Evolutionary conservation across 2,113 vertebrate genomes (phyloP), one percentile per base, ranked within the genome.

Genomic region (Nicator chloris): DNA sequence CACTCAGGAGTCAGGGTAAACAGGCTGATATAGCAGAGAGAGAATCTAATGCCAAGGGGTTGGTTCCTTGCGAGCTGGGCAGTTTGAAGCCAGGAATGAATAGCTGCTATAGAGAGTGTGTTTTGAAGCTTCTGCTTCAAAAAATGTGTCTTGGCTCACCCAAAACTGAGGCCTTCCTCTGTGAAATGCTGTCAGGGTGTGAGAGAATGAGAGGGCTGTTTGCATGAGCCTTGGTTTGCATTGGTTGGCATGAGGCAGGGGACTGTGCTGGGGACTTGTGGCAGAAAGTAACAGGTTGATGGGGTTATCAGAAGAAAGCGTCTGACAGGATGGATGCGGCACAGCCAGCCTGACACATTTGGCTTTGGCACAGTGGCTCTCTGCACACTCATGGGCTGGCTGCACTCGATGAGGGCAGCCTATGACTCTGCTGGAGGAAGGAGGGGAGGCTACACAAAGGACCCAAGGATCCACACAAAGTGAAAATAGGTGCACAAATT

Each of bases 161-260:
- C 45, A 51, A 53, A 40, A 35, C 8, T 33, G 71, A 88, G 35
- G 54, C 10, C 26, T 83, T 86, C 27, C 64, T 71, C 63, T 53
- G 22, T 2, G 2, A 54, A 73, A 51, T 10, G 18, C 22, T 0
- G 0, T 21, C 5, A 27, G n/a, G 35, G 35, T 40, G 13, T 37
- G 45, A 66, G 22, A 37, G 56, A 57, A 78, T 23, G 39, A 92
- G 76, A 51, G 15, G 14, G 37, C 28, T 2, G 0, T 59, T 87
- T 73, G 56, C 13, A 3, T 16, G 37, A 86, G 27, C 37, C 49
- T 50, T 53, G 23, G 17, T 83, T 91, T 75, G 24, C 0, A 0
- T 7, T 50, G 21, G 51, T 51, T 75, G 39, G 31, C 7, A 3
- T 2, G 3, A 49, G 45, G 35, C 3, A 11, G 49, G 31, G 13